These are phyloP conservation scores for Apamea sordens DNA, from an alignment of 2,888 invertebrate genomes.

Conservation along the genomic window DNA sequence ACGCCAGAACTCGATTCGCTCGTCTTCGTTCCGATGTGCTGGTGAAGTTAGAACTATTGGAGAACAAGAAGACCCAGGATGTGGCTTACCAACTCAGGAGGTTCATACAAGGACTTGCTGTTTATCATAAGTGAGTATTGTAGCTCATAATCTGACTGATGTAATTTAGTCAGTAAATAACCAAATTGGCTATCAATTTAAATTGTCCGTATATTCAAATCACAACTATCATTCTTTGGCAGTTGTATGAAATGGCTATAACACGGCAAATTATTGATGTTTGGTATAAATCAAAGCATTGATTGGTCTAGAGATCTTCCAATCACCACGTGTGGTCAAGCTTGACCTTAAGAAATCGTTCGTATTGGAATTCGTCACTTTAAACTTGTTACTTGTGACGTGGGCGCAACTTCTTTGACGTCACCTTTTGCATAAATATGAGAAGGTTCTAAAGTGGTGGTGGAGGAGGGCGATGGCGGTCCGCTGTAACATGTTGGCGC, in stretches of 20 bases:
- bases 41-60: slow-evolving; percentile 98
- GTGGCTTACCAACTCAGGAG: slow-evolving; percentile 96
- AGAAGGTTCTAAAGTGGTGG: neutral
- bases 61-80: slow-evolving; percentile 99
- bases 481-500: too few relatives aligned
- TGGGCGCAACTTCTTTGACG: too few relatives aligned
- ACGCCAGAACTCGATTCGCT: slow-evolving; percentile 96
- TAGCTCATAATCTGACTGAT: neutral
- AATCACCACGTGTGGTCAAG: neutral
- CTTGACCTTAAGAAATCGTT: neutral
- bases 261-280: too few relatives aligned
- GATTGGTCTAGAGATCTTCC: neutral
- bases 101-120: slow-evolving; percentile 95
- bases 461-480: too few relatives aligned
- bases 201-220: neutral
- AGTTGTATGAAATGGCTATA: too few relatives aligned
- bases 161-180: neutral
- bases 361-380: neutral
- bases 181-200: neutral
- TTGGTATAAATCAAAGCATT: neutral
- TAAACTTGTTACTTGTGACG: neutral
- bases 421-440: neutral
- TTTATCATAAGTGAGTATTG: slow-evolving; percentile 86
- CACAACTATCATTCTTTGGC: too few relatives aligned
- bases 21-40: slow-evolving; percentile 96